Percentiles rank a stretch among this genome's conserved stretches.
phyloP scores from a whole-genome alignment of 2,888 invertebrate species.

The Lithophane ornitopus region DNA sequence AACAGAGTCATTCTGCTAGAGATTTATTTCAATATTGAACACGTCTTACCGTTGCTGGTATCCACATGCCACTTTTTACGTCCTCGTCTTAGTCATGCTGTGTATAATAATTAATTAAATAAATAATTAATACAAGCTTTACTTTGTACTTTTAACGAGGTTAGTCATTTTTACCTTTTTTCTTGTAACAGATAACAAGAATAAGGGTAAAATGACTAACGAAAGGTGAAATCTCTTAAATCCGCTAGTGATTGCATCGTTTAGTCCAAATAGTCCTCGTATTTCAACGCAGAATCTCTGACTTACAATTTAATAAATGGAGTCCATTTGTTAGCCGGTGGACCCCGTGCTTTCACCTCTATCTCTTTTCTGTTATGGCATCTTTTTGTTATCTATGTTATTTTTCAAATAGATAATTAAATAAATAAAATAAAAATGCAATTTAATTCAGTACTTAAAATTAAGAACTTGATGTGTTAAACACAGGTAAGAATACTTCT shows the following conservation, averaged over 20 bases:
- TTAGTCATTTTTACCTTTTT: constrained; percentile 21
- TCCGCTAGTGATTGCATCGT: constrained; percentile 88
- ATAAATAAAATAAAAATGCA: too few species aligned
- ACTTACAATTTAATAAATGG: constrained; percentile 85
- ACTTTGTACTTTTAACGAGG: constrained; percentile 17
- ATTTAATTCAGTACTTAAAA: too few species aligned
- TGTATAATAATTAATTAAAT: constrained; percentile 3
- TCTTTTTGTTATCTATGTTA: constrained; percentile 20
- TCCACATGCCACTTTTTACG: constrained; percentile 17
- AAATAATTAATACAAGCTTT: neutral
- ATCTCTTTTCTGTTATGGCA: constrained; percentile 34
- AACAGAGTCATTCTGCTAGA: constrained; percentile 84
- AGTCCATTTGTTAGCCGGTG: constrained; percentile 78
- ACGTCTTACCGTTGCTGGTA: constrained; percentile 65
- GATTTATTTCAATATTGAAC: constrained; percentile 88
- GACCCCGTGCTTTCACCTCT: constrained; percentile 56
- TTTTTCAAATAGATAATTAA: constrained; percentile 5
- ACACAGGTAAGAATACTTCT: too few species aligned
- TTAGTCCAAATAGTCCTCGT: constrained; percentile 87
- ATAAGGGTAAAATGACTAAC: constrained; percentile 73
- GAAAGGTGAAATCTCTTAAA: constrained; percentile 82
- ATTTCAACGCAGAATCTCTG: constrained; percentile 84
- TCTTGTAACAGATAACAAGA: constrained; percentile 38
- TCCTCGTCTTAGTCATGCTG: constrained; percentile 4
- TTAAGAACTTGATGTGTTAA: too few species aligned